Conservation (phyloP, 2,888 invertebrate species). For the Leptothorax acervorum region DNA sequence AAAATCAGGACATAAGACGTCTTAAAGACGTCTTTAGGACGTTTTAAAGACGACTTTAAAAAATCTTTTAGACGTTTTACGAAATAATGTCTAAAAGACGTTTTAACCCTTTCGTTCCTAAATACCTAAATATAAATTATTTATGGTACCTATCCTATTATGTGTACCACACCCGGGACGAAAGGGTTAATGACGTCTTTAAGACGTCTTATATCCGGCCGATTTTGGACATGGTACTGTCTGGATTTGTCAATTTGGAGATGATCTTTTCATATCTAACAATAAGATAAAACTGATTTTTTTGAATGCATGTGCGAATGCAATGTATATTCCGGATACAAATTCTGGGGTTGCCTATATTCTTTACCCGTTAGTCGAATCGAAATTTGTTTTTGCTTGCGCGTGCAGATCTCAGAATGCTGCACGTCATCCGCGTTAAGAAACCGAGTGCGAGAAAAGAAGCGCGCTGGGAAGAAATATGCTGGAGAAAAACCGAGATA, state of each 20-base stretch:
- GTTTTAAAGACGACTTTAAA: too few species aligned
- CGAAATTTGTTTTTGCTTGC: conserved; percentile 51
- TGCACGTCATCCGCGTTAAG: conserved; percentile 46
- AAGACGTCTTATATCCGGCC: too few species aligned
- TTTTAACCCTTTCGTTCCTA: too few species aligned
- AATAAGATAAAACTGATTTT: background rate
- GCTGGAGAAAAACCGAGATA: conserved; percentile 62
- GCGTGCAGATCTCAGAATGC: conserved; percentile 26
- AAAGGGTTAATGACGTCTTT: too few species aligned
- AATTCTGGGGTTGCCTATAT: background rate
- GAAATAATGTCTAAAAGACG: too few species aligned
- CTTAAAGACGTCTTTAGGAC: too few species aligned
- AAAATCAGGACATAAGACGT: too few species aligned
- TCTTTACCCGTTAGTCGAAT: conserved; percentile 21
- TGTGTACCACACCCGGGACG: too few species aligned
- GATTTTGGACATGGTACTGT: too few species aligned
- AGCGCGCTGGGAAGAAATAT: conserved; percentile 53
- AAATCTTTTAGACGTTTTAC: too few species aligned
- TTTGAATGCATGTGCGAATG: background rate
- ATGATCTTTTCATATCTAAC: background rate
- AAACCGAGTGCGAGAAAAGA: conserved; percentile 19
- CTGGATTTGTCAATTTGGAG: background rate
- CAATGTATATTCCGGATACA: background rate
- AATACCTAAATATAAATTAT: too few species aligned
- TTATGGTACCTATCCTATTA: too few species aligned